Conservation (phyloP, 2,888 invertebrate species). For the Dicyrtoma fusca region DNA sequence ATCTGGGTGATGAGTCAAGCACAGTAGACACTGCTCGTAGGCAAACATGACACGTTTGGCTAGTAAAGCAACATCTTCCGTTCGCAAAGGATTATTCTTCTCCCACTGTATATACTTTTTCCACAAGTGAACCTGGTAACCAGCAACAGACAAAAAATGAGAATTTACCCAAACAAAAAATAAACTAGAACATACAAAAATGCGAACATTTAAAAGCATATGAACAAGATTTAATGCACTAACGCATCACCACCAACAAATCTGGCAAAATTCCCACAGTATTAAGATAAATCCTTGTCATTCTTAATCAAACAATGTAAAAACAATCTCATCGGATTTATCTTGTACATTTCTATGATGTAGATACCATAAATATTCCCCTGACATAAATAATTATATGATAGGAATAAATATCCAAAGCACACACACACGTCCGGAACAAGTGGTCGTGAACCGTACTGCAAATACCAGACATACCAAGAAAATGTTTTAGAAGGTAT, state of each 20-base stretch:
- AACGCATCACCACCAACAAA: not conserved
- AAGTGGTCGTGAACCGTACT: not conserved
- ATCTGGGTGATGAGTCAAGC: constrained; percentile 96
- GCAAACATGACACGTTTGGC: constrained; percentile 97
- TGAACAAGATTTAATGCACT: no score
- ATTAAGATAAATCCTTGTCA: constrained; percentile 8
- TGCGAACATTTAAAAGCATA: not conserved
- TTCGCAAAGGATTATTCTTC: constrained; percentile 91
- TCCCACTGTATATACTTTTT: constrained; percentile 99
- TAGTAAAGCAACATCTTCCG: constrained; percentile 92
- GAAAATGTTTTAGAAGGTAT: not conserved
- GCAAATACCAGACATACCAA: not conserved
- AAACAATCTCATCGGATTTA: constrained; percentile 24
- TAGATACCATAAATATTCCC: not conserved
- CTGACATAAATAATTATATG: no score
- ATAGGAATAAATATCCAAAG: no score
- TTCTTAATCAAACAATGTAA: constrained; percentile 37
- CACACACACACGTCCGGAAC: no score
- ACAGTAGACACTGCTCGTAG: constrained; percentile 94
- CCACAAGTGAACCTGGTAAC: constrained; percentile 92
- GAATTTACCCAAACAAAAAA: no score
- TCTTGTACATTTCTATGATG: not conserved
- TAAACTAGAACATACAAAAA: not conserved
- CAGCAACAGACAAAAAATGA: no score
- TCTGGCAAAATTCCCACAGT: constrained; percentile 19